Conservation (phyloP, 2,113 vertebrate genomes). For the Atractosteus spatula region DNA sequence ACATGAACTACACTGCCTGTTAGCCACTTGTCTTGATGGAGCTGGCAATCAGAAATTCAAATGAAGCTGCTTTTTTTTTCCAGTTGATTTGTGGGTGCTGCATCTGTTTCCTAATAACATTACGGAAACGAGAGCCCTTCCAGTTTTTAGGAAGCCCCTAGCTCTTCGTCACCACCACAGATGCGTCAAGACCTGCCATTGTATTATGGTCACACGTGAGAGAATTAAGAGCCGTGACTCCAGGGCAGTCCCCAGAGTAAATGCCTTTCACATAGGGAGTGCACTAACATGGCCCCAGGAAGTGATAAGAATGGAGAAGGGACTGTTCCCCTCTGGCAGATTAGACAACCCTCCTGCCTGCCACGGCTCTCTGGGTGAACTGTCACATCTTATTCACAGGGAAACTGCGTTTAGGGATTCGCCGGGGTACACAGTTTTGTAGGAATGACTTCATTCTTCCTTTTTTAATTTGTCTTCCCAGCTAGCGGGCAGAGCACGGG, state of each 20-base stretch:
- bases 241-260: not conserved
- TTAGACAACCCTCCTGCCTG: not conserved
- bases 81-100: no score
- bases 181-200: not conserved
- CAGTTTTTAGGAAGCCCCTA: not conserved
- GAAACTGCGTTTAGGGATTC: not conserved
- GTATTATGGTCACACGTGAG: not conserved
- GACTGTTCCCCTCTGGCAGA: not conserved
- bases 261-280: not conserved
- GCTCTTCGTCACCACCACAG: not conserved
- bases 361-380: not conserved
- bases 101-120: no score
- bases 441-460: no score
- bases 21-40: no score
- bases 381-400: conserved; percentile 3
- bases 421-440: no score
- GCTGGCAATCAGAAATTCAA: no score
- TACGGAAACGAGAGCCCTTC: no score
- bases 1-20: conserved; percentile 5
- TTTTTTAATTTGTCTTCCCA: no score
- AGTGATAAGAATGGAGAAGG: not conserved
- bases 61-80: no score
- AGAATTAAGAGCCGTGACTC: not conserved
- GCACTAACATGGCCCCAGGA: not conserved
- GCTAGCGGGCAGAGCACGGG: no score